Base-by-base conservation (phyloP, 2,888 invertebrate genomes). In the Drosophila niveifrons region DNA sequence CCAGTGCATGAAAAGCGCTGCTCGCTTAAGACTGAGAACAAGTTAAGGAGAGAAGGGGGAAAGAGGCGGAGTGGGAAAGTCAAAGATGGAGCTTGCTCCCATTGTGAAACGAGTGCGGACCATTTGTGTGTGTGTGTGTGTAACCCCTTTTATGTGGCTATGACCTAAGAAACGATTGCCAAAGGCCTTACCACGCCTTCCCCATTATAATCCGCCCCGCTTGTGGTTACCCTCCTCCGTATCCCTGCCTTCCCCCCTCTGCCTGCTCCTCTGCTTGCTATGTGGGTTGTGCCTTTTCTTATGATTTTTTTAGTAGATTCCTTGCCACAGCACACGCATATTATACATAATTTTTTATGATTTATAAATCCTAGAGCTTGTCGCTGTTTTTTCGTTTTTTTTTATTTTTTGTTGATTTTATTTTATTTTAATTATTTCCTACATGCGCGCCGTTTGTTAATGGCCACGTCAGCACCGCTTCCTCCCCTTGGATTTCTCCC, bases 271-370 rank as follows among this genome's bases (percentile, higher is more conserved):
- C 43, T 57, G 23, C 29, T 55, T 57, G 23, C 29, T 55, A 15
- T 31, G 31, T 65, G 43, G 48, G 31, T 39, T 66, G 46, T 52
- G 51, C 44, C 39, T 51, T 61, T 51, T 36, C 46, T 65, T 68
- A 48, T 44, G 44, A 74, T 57, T 70, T 66, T 55, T 57, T 74
- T 66, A 51, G 48, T 47, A 47, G 44, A 58, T 58, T 63, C 50
- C 36, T 17, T 28, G 4, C 17, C 61, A 10, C 82, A 88, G 11
- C 82, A 88, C 82, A 88, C 82, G 85, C 88, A 81, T 81, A 84
- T 66, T 73, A 70, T 68, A 88, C 89, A 85, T 85, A 89, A 87
- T 89, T 84, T 89, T 89, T 89, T 89, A 88, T 85, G 88, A 79
- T 89, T 89, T 85, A 78, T 88, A 84, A 84, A 73, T 68, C 52